Evolutionary conservation across 2,113 vertebrate species (phyloP), one percentile per base, ranked within the genome.

Genomic region (Andinoacara biseriatus): DNA sequence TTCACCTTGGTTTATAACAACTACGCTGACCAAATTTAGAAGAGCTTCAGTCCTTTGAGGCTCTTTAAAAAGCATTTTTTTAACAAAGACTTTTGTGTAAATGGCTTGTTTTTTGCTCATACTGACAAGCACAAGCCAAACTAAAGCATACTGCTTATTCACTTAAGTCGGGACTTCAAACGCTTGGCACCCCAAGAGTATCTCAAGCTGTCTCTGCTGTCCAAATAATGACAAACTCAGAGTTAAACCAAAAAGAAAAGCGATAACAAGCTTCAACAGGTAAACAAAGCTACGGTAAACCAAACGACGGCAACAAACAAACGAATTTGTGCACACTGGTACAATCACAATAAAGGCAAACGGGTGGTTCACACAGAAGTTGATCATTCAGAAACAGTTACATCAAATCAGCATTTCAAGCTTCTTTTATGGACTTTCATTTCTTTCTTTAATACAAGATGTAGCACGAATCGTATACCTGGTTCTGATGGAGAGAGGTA

Each of bases 211-310:
- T 72, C 43, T 49, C 14, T 82, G 56, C 57, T 59, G 67, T 82
- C 59, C 58, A 74, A 76, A 88, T 1, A 11, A 56, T 81, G 58
- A 87, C 67, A 82, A 24, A 29, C 3, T 69, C 61, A 17, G 74
- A 81, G 40, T 75, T 74, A 76, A 78, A 82, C 20, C n/a, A 63
- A 78, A 83, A 31, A 56, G 63, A 60, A 62, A 78, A 81, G 35
- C 63, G 81, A 14, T 83, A 58, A 76, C 18, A 3, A 20, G 22
- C 17, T 22, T 59, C 0, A 43, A 74, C 76, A 81, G 56, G 26
- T 33, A 29, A 72, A 31, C 43, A 72, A 54, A 72, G 46, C 67
- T 26, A n/a, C 31, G 67, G 56, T 22, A 80, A 67, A 86, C 54
- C 57, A 84, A 85, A 83, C 24, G 5, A 84, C 74, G 35, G 18